phyloP scores from a whole-genome alignment of 1,140 invertebrate genomes.

The Lepidotrigona ventralis region DNA sequence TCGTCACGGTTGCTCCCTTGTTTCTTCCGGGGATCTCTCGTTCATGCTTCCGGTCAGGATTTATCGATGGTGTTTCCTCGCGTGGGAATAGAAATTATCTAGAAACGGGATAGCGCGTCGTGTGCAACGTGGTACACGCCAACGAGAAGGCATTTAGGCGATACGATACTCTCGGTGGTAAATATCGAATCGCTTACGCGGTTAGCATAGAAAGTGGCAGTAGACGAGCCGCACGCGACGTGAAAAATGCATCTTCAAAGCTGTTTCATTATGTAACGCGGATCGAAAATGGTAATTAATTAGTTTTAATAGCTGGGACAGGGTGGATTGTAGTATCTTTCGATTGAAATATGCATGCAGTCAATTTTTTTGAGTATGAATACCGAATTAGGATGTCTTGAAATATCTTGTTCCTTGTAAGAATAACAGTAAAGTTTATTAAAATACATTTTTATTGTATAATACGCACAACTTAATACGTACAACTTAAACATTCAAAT shows the following conservation, averaged over 20 bases:
- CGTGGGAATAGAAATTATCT: background rate
- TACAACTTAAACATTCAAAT: no score
- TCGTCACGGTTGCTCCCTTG: background rate
- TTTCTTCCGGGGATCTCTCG: conserved; percentile 9
- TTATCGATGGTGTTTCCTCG: background rate
- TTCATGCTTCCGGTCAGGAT: background rate
- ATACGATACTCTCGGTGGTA: background rate
- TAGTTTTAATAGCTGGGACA: background rate
- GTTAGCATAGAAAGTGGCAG: background rate
- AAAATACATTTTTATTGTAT: no score
- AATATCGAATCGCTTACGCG: background rate
- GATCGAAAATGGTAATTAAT: background rate
- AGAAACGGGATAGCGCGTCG: background rate
- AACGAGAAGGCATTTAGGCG: background rate
- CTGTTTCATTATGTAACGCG: background rate
- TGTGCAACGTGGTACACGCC: no score
- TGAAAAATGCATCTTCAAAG: background rate
- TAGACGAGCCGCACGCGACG: background rate
- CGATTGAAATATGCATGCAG: no score
- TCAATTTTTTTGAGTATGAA: no score
- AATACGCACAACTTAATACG: no score
- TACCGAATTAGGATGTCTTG: no score
- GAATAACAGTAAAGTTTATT: no score
- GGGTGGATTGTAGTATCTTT: background rate
- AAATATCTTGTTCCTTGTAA: no score